These are phyloP conservation scores for Lamellibrachia luymesi DNA, from an alignment of 1,140 invertebrate genomes.

Conservation along the genomic window DNA sequence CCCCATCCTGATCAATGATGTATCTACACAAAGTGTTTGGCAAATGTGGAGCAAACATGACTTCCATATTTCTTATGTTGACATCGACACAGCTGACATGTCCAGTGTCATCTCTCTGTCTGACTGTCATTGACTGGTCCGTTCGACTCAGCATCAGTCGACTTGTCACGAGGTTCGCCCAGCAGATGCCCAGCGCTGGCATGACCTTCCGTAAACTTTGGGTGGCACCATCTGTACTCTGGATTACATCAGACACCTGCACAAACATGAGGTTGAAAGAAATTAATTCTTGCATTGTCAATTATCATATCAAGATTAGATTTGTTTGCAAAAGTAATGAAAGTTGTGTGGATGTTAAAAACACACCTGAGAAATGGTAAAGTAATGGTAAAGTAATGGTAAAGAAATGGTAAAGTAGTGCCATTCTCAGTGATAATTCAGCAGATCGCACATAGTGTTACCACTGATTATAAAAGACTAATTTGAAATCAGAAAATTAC, in stretches of 20 bases:
- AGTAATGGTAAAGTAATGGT: not conserved
- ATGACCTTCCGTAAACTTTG: constrained; percentile 26
- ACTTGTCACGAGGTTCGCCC: constrained; percentile 70
- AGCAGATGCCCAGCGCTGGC: constrained; percentile 62
- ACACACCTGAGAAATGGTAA: not conserved
- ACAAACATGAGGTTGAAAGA: not conserved
- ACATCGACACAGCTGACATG: constrained; percentile 29
- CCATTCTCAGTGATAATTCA: not conserved
- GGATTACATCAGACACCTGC: constrained; percentile 18
- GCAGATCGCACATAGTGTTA: not conserved
- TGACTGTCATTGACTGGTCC: not conserved
- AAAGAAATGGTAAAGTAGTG: not conserved
- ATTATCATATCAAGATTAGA: not conserved
- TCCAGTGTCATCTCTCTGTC: not conserved
- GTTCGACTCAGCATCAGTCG: constrained; percentile 61
- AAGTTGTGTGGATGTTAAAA: not conserved
- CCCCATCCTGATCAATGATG: constrained; percentile 50
- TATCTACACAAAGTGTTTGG: constrained; percentile 41
- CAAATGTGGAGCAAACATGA: constrained; percentile 57
- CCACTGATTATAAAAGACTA: not conserved
- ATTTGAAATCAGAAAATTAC: not conserved
- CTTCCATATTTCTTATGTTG: constrained; percentile 46
- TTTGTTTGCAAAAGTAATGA: constrained; percentile 4
- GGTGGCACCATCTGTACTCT: not conserved
- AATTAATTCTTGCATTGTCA: not conserved